These are phyloP conservation scores for Mungos mungo DNA, from an alignment of 2,113 vertebrate species.

Conservation along the genomic window DNA sequence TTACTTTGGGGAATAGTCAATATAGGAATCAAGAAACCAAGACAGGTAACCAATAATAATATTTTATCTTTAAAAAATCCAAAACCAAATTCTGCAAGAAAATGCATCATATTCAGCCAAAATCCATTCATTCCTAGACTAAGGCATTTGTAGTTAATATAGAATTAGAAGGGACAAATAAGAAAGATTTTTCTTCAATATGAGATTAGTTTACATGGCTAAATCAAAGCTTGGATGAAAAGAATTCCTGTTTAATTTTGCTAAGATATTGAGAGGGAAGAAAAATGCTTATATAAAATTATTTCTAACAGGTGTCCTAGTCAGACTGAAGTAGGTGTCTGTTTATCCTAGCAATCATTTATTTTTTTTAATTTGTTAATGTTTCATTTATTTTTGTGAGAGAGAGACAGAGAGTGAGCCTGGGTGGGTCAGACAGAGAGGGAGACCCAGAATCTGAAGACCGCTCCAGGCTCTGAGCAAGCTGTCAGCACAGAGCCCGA, in stretches of 20 bases:
- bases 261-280: background rate
- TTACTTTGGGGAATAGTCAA: conserved; percentile 56
- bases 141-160: conserved; percentile 51
- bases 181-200: conserved; percentile 1
- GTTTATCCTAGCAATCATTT: background rate
- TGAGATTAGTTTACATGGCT: background rate
- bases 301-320: background rate
- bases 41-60: conserved; percentile 69
- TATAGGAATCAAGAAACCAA: conserved; percentile 70
- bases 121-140: conserved; percentile 1
- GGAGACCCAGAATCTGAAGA: too few relatives aligned
- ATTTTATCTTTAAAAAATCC: conserved; percentile 55
- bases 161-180: conserved; percentile 24
- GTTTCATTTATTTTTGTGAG: too few relatives aligned
- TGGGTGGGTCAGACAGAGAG: too few relatives aligned
- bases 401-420: too few relatives aligned
- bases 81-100: conserved; percentile 54
- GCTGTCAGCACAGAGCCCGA: too few relatives aligned
- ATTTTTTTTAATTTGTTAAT: too few relatives aligned
- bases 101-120: conserved; percentile 39
- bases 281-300: background rate
- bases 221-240: conserved; percentile 22
- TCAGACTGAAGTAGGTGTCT: background rate
- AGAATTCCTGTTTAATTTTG: background rate
- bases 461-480: too few relatives aligned